Base-by-base conservation (phyloP, 2,888 invertebrate genomes). In the Lithophane socia region DNA sequence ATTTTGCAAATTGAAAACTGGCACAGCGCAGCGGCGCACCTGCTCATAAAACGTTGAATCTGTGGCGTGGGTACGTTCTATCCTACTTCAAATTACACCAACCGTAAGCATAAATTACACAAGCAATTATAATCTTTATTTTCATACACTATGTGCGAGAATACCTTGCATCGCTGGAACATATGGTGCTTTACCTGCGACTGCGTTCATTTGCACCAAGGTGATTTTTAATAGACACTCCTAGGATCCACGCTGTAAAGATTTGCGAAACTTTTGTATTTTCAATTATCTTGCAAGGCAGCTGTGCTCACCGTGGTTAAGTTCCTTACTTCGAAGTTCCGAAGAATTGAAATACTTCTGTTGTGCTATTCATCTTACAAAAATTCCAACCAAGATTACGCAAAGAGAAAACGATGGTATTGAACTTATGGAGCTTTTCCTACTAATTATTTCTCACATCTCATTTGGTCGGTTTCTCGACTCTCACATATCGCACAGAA, bases 211-310 rank as follows among this genome's bases (percentile, higher is more conserved):
- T 77, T 60, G 63, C 61, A 78, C 69, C 79, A 82, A 87, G 84
- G 83, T 87, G 79, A 85, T 85, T 84, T 86, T 87, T 86, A 85
- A 84, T 87, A 74, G 80, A 68, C 72, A 75, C 78, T 80, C 37
- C 78, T 87, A 80, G 73, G 66, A 80, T 75, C 56, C 67, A 67
- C 77, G 71, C 61, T 77, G 54, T 66, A 75, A 80, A 83, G 69
- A 72, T 72, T 87, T 79, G 56, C 77, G 52, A 75, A 85, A 77
- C 77, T 76, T 69, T 70, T 37, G 70, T 65, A 58, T 70, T 84
- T 84, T 60, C 84, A 73, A 79, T 80, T 82, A 82, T 67, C 64
- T 75, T 64, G 47, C 65, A 66, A 82, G 52, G 44, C 63, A 72
- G 65, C 70, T 76, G 58, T 64, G 61, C 64, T 67, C 44, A 2